Evolutionary conservation across 2,797 vertebrate species (phyloP).

Genomic region (Acestrorhynchus altus): DNA sequence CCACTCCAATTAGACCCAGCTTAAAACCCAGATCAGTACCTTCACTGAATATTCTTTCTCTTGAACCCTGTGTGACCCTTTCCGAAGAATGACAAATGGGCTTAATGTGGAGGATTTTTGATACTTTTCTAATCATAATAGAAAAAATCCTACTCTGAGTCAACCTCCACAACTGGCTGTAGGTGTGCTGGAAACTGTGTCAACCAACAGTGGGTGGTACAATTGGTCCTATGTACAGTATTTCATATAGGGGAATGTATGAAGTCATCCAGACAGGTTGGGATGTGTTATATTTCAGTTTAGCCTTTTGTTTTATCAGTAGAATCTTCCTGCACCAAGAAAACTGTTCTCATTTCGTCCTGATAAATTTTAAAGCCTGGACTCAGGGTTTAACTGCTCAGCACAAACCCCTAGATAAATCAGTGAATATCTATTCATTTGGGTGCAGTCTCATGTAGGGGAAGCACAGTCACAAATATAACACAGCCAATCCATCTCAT

Average conservation of each 20-base stretch:
- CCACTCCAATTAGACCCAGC: too few species aligned
- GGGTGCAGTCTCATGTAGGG: background rate
- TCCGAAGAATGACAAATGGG: too few species aligned
- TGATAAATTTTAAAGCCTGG: background rate
- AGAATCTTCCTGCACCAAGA: background rate
- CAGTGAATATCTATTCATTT: background rate
- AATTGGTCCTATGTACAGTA: background rate
- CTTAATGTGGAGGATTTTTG: too few species aligned
- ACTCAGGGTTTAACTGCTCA: background rate
- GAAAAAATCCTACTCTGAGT: background rate
- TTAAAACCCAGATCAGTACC: background rate
- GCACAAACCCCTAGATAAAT: background rate
- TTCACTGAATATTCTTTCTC: background rate
- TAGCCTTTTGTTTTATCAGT: background rate
- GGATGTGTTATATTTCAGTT: background rate
- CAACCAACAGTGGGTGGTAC: background rate
- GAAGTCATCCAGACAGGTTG: background rate
- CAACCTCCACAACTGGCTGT: background rate
- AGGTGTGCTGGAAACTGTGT: background rate
- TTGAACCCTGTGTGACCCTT: too few species aligned
- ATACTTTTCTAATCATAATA: background rate
- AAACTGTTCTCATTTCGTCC: background rate
- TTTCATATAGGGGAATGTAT: background rate
- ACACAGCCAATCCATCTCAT: slow-evolving; percentile 3
- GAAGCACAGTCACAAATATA: background rate